These are phyloP conservation scores for Cherax quadricarinatus DNA, from an alignment of 1,140 invertebrate genomes.

Conservation along the genomic window DNA sequence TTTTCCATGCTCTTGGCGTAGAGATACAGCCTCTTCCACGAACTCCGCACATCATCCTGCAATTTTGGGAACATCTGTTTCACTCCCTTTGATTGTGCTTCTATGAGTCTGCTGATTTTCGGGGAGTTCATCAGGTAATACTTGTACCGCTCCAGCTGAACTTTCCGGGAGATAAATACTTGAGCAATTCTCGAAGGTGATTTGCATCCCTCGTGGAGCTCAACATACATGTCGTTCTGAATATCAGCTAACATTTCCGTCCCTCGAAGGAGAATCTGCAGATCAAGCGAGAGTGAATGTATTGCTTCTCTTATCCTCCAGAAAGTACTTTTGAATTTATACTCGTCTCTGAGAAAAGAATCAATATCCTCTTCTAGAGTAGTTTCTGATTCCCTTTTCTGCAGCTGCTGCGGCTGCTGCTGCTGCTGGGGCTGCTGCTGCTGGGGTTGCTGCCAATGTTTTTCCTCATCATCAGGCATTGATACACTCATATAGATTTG, in stretches of 20 bases:
- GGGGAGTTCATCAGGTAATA: conserved; percentile 46
- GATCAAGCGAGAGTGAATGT: background rate
- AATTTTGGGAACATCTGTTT: background rate
- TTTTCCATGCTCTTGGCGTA: conserved; percentile 44
- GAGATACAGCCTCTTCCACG: conserved; percentile 40
- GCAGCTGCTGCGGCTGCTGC: background rate
- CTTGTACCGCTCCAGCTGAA: conserved; percentile 28
- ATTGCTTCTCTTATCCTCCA: conserved; percentile 24
- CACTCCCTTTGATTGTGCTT: background rate
- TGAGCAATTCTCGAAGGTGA: conserved; percentile 5
- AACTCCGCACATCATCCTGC: background rate
- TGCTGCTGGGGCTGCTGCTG: background rate
- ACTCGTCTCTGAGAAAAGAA: conserved; percentile 25
- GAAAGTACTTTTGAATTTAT: background rate
- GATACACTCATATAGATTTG: background rate
- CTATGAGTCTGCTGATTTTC: background rate
- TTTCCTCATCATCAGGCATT: background rate
- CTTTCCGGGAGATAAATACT: conserved; percentile 25
- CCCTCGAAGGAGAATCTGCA: conserved; percentile 27
- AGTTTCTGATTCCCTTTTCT: background rate
- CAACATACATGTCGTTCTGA: conserved; percentile 17
- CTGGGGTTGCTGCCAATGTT: background rate
- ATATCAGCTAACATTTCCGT: background rate
- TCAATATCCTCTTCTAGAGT: background rate
- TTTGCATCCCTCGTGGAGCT: background rate